These are phyloP conservation scores for Sylvia atricapilla DNA, from an alignment of 2,113 vertebrate genomes.

Conservation along the genomic window DNA sequence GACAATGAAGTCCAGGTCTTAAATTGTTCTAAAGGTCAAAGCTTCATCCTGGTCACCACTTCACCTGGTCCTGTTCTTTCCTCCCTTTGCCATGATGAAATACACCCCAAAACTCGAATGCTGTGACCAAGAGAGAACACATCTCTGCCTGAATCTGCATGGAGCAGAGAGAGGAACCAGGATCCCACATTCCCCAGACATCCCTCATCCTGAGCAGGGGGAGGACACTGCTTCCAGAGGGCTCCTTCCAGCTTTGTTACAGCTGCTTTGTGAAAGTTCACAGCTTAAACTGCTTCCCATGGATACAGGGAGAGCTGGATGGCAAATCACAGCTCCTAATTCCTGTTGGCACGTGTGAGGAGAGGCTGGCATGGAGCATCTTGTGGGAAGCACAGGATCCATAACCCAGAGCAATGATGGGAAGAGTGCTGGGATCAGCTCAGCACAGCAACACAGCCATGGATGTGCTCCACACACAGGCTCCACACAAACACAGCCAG, in stretches of 20 bases:
- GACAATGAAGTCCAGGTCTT: neutral
- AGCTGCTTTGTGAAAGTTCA: neutral
- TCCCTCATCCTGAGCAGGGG: neutral
- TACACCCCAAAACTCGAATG: accelerated
- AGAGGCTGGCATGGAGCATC: constrained; percentile 12
- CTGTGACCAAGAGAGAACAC: neutral
- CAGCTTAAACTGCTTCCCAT: neutral
- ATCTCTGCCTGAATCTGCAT: accelerated
- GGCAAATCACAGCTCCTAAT: neutral
- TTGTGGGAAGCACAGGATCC: neutral
- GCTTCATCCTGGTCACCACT: neutral
- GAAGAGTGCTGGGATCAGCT: neutral
- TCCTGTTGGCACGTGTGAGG: neutral
- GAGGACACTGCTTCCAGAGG: neutral
- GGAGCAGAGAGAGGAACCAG: neutral
- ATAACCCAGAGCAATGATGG: accelerated
- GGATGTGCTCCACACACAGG: neutral
- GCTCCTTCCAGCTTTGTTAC: neutral
- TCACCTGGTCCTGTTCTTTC: neutral
- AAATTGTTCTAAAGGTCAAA: neutral
- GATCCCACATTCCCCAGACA: neutral
- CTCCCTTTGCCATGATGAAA: neutral
- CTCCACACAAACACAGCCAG: neutral
- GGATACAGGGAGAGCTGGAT: neutral
- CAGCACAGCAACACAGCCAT: accelerated